Conservation (phyloP, 2,113 vertebrate genomes). For the Tragelaphus imberbis region DNA sequence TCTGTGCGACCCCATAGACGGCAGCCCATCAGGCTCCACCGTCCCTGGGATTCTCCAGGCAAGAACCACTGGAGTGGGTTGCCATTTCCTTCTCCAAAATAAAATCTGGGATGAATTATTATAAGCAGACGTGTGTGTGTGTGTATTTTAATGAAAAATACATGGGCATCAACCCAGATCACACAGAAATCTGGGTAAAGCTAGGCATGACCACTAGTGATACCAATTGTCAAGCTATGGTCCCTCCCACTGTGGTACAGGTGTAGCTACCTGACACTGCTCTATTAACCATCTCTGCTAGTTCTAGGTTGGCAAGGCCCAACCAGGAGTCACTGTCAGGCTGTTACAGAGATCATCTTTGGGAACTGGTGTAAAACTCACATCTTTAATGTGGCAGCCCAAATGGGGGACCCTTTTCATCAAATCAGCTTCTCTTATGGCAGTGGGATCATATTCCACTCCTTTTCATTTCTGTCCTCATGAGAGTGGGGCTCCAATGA, state of each 20-base stretch:
- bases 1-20: no score
- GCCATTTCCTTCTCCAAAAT: not conserved
- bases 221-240: constrained; percentile 93
- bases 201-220: constrained; percentile 88
- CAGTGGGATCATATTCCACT: not conserved
- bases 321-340: constrained; percentile 88
- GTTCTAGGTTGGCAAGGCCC: constrained; percentile 87
- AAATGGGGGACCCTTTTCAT: not conserved
- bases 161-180: constrained; percentile 96
- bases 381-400: constrained; percentile 91
- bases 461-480: constrained; percentile 82
- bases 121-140: not conserved
- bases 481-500: constrained; percentile 91
- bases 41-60: no score
- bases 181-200: constrained; percentile 91
- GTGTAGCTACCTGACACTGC: constrained; percentile 89
- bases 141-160: not conserved
- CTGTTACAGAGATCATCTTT: constrained; percentile 92
- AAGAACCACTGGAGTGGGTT: no score
- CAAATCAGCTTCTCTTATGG: not conserved
- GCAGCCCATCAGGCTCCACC: no score
- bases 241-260: constrained; percentile 93
- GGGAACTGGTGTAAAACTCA: constrained; percentile 89
- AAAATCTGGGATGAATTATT: not conserved
- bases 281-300: constrained; percentile 87